Base-by-base conservation (phyloP, 2,113 vertebrate species). In the Platycercus adscitus region DNA sequence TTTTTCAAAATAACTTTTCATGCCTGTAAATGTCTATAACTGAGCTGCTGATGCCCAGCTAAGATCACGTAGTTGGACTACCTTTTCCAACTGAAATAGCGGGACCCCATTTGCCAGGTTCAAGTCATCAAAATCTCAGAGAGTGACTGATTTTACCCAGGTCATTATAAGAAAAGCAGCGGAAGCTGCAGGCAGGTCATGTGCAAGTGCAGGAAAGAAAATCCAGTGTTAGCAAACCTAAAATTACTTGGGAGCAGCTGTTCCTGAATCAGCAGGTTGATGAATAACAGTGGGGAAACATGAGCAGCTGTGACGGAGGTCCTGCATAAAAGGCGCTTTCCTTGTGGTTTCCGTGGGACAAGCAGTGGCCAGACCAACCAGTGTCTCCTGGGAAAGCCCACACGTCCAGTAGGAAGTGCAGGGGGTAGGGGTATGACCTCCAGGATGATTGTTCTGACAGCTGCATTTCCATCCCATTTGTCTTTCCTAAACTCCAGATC, bases 161-260 rank as follows among this genome's bases (percentile, higher is more conserved):
- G n/a, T 80, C n/a, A 14, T 85, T 84, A 25, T 10, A 68, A 43
- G 13, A 85, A 10, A 29, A 65, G 66, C 71, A 79, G 28, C 0
- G 3, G 63, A 78, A 89, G 44, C 75, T 85, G 39, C 44, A 80
- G 85, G 28, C 41, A 80, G 85, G 63, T 77, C 8, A 4, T 93
- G 69, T 82, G 41, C 44, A 89, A 89, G 39, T 15, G 20, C 61
- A 69, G 56, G 63, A 83, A 80, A 81, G 53, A 86, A 94, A 88
- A 19, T 6, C 53, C 53, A 35, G 3, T 0, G 0, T 44, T 76
- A 41, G 46, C 44, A 91, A 83, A 88, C 71, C 26, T 56, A 25
- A 76, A 93, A 77, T 43, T 13, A n/a, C 41, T 77, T 25, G 79
- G n/a, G 71, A 93, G 31, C 66, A 92, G 91, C 86, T 93, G 92